These are phyloP conservation scores for Spisula solida DNA, from an alignment of 2,888 invertebrate genomes.

Conservation along the genomic window DNA sequence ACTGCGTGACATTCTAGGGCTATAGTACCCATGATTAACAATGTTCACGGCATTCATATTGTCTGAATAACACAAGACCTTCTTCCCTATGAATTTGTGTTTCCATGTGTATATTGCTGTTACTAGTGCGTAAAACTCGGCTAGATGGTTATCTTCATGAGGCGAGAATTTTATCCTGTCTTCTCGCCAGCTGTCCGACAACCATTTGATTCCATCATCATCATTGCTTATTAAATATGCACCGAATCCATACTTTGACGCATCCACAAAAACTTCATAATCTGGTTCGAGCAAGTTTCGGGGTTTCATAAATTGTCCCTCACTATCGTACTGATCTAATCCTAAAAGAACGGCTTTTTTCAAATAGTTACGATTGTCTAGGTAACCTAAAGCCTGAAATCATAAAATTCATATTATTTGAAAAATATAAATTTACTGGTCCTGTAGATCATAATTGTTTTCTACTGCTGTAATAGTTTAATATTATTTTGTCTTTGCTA, in stretches of 20 bases:
- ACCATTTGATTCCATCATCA: conserved; percentile 68
- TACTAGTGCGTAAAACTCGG: conserved; percentile 76
- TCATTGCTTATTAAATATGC: conserved; percentile 73
- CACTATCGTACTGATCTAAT: conserved; percentile 20
- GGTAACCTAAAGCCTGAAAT: conserved; percentile 62
- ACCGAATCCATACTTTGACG: conserved; percentile 74
- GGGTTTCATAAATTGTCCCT: background rate
- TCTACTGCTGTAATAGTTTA: too few species aligned
- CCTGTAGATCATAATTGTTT: too few species aligned
- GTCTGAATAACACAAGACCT: conserved; percentile 74
- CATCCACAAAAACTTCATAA: conserved; percentile 76
- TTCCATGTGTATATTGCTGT: conserved; percentile 79
- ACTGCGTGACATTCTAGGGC: background rate
- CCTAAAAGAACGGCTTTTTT: conserved; percentile 26
- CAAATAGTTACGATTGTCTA: conserved; percentile 55
- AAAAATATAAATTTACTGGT: too few species aligned
- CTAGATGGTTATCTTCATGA: conserved; percentile 47
- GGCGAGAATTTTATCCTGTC: conserved; percentile 39
- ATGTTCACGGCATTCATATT: conserved; percentile 58
- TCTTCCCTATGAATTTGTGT: conserved; percentile 74
- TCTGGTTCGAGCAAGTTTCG: conserved; percentile 63
- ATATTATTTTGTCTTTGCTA: too few species aligned
- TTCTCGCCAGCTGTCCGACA: conserved; percentile 68
- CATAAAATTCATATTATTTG: too few species aligned
- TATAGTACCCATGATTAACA: conserved; percentile 67